phyloP scores from a whole-genome alignment of 2,113 vertebrate species.

The Myotis yumanensis region DNA sequence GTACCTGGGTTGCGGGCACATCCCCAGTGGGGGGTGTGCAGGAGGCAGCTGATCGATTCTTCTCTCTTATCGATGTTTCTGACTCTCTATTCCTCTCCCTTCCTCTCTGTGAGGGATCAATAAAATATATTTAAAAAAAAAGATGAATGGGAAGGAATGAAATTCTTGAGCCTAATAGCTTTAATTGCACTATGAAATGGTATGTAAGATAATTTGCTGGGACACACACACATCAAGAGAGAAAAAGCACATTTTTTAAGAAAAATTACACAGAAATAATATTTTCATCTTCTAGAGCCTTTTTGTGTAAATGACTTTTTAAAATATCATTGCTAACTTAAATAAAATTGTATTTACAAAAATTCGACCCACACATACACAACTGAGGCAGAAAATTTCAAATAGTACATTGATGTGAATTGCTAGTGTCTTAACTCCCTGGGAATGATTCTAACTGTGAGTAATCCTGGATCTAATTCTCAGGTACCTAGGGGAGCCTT shows the following conservation, averaged over 20 bases:
- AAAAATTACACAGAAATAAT: background rate
- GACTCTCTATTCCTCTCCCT: too few relatives aligned
- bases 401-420: background rate
- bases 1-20: too few relatives aligned
- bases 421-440: background rate
- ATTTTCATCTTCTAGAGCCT: background rate
- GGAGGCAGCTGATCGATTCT: too few relatives aligned
- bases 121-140: too few relatives aligned
- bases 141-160: background rate
- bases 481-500: conserved; percentile 52
- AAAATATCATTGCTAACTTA: background rate
- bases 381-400: conserved; percentile 30
- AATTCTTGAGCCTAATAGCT: background rate
- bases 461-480: conserved; percentile 64
- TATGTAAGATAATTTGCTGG: background rate
- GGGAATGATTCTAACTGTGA: conserved; percentile 46
- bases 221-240: background rate
- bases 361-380: background rate
- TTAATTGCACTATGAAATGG: background rate
- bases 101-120: too few relatives aligned
- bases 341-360: conserved; percentile 2
- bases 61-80: too few relatives aligned
- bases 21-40: too few relatives aligned
- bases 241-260: background rate
- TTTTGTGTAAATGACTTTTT: background rate